A percentile compares a stretch with the other conserved stretches of the same genome.
These are phyloP conservation scores for Anastrepha ludens DNA, from an alignment of 1,140 invertebrate species.

Conservation along the genomic window DNA sequence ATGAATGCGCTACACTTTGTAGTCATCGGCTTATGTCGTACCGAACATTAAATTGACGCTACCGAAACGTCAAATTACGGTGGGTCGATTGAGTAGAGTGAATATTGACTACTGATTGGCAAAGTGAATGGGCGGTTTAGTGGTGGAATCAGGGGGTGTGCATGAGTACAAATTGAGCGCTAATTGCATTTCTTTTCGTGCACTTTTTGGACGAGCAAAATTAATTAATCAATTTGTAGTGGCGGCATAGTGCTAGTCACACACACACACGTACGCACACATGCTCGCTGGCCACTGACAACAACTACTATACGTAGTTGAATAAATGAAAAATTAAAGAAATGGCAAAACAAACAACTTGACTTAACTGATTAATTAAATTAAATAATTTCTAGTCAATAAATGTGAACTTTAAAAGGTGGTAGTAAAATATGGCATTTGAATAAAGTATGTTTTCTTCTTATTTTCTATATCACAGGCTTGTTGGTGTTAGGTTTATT, in stretches of 20 bases:
- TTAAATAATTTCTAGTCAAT: slow-evolving; percentile 41
- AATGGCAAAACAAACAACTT: slow-evolving; percentile 10
- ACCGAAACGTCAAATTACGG: background rate
- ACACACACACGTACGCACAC: background rate
- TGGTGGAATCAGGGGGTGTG: background rate
- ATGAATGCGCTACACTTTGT: background rate
- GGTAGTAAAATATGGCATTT: slow-evolving; percentile 9
- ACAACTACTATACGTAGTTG: too few relatives aligned
- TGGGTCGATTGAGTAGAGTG: background rate
- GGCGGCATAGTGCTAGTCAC: background rate
- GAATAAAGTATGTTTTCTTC: background rate
- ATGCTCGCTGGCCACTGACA: background rate
- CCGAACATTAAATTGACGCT: background rate
- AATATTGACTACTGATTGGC: background rate
- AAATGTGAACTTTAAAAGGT: background rate
- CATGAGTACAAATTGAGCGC: slow-evolving; percentile 1
- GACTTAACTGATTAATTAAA: slow-evolving; percentile 32
- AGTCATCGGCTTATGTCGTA: background rate
- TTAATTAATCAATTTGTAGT: slow-evolving; percentile 55
- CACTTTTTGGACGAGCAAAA: slow-evolving; percentile 29
- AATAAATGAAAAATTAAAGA: background rate
- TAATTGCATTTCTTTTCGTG: slow-evolving; percentile 44
- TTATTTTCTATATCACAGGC: background rate
- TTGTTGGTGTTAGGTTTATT: slow-evolving; percentile 21
- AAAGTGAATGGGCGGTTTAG: background rate